Evolutionary conservation across 2,888 invertebrate genomes (phyloP), one percentile per base, ranked within the genome.

Genomic region (Ptilodon capucinus): DNA sequence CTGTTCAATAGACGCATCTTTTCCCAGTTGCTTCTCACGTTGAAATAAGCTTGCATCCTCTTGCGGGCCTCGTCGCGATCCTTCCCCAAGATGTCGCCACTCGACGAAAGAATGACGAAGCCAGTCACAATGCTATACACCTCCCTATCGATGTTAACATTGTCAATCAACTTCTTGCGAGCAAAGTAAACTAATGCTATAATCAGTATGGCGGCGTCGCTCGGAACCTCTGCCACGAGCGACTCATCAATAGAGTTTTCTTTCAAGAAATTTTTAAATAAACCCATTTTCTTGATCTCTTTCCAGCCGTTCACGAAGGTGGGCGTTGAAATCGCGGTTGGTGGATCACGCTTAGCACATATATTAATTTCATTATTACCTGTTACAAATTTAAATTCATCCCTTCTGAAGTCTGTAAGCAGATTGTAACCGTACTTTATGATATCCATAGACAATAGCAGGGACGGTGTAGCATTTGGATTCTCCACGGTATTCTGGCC

Each of bases 291-390:
- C 14, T 49, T 47, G 19, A 61, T 17, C 6, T 49, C 2, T 2
- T 48, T 48, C 79, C 79, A 79, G 1, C 79, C 81, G 36, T 75
- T 75, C 59, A 74, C 72, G 42, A 80, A 80, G 3, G 73, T 68
- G 39, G 42, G 68, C 21, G 6, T 44, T 7, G 23, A 9, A 1
- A 4, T 25, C 8, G 21, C 2, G 1, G 5, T 8, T 4, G 11
- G n/a, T 1, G 6, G 13, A 2, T n/a, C 4, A 1, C 11, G 8
- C 6, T 25, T 14, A 4, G 25, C 23, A 2, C 11, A 0, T 1
- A 40, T 16, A 3, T 7, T 13, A 7, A 25, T 7, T 9, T 14
- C 4, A 9, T 25, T n/a, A 0, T 5, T 14, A 4, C 6, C 5
- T 16, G 16, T 14, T 4, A 40, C 1, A n/a, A 65, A 11, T 25